A percentile compares a stretch with the other conserved stretches of the same genome.
These are phyloP conservation scores for Brachymystax lenok DNA, from an alignment of 2,797 vertebrate genomes.

Conservation along the genomic window DNA sequence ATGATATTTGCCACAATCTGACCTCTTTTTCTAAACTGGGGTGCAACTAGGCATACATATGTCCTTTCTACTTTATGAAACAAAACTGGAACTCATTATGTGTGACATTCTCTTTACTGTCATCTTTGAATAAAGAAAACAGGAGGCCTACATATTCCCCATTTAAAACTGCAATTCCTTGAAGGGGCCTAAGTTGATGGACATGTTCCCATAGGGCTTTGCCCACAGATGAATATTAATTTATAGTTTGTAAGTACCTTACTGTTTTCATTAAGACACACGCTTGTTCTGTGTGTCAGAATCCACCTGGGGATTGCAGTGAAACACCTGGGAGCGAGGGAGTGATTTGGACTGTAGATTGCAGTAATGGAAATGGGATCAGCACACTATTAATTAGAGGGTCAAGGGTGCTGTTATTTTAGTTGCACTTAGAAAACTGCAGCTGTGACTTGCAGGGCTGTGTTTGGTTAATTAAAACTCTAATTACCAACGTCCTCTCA, in stretches of 20 bases:
- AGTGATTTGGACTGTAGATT: slow-evolving; percentile 56
- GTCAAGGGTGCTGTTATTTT: slow-evolving; percentile 45
- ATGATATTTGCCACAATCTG: not conserved
- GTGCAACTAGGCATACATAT: not conserved
- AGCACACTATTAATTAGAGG: slow-evolving; percentile 49
- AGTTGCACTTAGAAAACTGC: slow-evolving; percentile 39
- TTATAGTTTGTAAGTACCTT: slow-evolving; percentile 64
- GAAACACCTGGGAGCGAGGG: slow-evolving; percentile 59
- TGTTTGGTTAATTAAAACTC: slow-evolving; percentile 48
- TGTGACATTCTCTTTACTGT: slow-evolving; percentile 40
- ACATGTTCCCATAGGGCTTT: slow-evolving; percentile 61
- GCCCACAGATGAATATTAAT: slow-evolving; percentile 65
- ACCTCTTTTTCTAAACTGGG: not conserved
- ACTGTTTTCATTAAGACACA: slow-evolving; percentile 62
- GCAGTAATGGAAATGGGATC: slow-evolving; percentile 51
- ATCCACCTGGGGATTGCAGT: slow-evolving; percentile 53
- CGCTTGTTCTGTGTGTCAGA: slow-evolving; percentile 41
- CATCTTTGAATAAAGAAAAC: slow-evolving; percentile 57
- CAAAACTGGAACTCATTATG: slow-evolving; percentile 36
- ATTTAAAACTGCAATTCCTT: slow-evolving; percentile 54
- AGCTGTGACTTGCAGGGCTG: slow-evolving; percentile 41
- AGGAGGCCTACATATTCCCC: slow-evolving; percentile 42
- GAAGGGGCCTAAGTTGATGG: slow-evolving; percentile 58
- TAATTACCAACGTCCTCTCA: slow-evolving; percentile 22
- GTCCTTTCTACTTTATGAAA: not conserved